phyloP scores from a whole-genome alignment of 1,140 invertebrate genomes.

The Sesamia nonagrioides region DNA sequence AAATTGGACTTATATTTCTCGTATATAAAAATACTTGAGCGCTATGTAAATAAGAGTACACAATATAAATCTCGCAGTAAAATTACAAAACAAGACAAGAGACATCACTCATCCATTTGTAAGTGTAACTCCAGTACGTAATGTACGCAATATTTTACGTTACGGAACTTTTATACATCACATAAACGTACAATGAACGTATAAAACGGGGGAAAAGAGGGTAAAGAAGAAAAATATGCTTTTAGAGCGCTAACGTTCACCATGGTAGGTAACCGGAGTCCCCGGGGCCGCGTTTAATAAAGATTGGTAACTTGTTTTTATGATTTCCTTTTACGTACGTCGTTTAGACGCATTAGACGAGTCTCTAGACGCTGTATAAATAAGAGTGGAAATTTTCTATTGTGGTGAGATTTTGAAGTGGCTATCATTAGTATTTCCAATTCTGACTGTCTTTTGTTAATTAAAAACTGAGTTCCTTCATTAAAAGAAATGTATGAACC shows the following conservation, averaged over 20 bases:
- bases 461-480: neutral
- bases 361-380: slow-evolving; percentile 5
- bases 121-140: slow-evolving; percentile 34
- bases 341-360: slow-evolving; percentile 38
- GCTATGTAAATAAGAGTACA: slow-evolving; percentile 23
- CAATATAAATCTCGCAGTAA: slow-evolving; percentile 37
- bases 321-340: slow-evolving; percentile 50
- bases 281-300: slow-evolving; percentile 61
- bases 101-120: slow-evolving; percentile 44
- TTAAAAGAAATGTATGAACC: too few relatives aligned
- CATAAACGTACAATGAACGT: slow-evolving; percentile 57
- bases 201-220: slow-evolving; percentile 48
- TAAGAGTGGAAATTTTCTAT: neutral
- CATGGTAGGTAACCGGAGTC: slow-evolving; percentile 48
- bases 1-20: slow-evolving; percentile 4
- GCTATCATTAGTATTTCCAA: neutral
- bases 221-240: slow-evolving; percentile 63
- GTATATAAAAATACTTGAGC: neutral
- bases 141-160: slow-evolving; percentile 51
- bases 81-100: slow-evolving; percentile 44
- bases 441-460: neutral
- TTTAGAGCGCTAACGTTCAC: slow-evolving; percentile 46
- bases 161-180: slow-evolving; percentile 58
- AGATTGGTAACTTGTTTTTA: slow-evolving; percentile 70
- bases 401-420: slow-evolving; percentile 10